phyloP scores from a whole-genome alignment of 2,888 invertebrate genomes.

The Hermaeophaga mercurialis region DNA sequence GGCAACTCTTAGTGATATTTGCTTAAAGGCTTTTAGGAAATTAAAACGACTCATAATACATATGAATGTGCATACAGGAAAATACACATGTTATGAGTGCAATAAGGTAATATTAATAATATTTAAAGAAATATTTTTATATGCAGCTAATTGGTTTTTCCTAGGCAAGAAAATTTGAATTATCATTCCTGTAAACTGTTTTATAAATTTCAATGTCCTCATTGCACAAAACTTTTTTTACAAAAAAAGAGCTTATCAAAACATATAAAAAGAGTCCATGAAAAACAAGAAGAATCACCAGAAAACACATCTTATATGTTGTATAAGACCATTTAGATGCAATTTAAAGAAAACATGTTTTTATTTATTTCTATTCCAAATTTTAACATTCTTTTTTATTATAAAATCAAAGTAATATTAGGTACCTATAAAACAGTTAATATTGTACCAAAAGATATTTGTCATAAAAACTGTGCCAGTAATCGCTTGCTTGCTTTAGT shows the following conservation, averaged over 20 bases:
- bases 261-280: conserved; percentile 56
- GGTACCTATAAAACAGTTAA: no score
- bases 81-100: conserved; percentile 58
- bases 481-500: no score
- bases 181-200: conserved; percentile 50
- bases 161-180: conserved; percentile 56
- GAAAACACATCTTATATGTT: no score
- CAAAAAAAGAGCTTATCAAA: conserved; percentile 58
- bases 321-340: no score
- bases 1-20: no score
- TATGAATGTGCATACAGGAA: conserved; percentile 60
- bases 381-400: no score
- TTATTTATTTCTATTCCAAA: no score
- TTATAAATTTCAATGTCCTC: conserved; percentile 40
- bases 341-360: no score
- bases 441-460: no score
- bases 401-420: no score
- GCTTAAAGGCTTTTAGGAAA: conserved; percentile 49
- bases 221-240: conserved; percentile 53
- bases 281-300: no score
- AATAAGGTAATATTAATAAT: conserved; percentile 48
- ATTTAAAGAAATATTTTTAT: no score
- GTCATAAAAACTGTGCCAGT: neutral
- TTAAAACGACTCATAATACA: conserved; percentile 51
- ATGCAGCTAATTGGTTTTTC: conserved; percentile 53